A percentile compares a stretch with the other conserved stretches of the same genome.
These are phyloP conservation scores for Pseudochaenichthys georgianus DNA, from an alignment of 2,797 vertebrate genomes.

Conservation along the genomic window DNA sequence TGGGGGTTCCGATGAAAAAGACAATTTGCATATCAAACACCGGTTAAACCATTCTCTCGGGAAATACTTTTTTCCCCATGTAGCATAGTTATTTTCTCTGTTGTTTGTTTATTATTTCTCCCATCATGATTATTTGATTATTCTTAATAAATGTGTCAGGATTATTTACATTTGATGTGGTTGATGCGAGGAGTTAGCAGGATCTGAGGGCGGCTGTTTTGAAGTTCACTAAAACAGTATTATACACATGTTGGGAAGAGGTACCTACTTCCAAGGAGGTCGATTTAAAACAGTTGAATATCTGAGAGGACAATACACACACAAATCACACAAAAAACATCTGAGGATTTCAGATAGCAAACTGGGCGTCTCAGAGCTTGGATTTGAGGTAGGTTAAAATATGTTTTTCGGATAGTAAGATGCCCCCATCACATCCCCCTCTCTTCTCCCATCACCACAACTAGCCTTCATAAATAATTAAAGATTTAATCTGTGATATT, in stretches of 20 bases:
- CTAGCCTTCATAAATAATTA: conserved; percentile 94
- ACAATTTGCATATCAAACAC: conserved; percentile 84
- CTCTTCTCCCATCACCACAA: conserved; percentile 78
- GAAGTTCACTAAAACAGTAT: conserved; percentile 17
- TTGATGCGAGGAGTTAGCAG: conserved; percentile 17
- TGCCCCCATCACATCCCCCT: conserved; percentile 67
- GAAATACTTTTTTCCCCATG: conserved; percentile 43
- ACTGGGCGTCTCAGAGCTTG: background rate
- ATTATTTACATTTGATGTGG: conserved; percentile 37
- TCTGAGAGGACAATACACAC: background rate
- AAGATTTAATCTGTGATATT: conserved; percentile 96
- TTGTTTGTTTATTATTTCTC: conserved; percentile 66
- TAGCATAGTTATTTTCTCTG: conserved; percentile 53
- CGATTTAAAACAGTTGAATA: conserved; percentile 1
- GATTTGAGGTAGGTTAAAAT: conserved; percentile 1
- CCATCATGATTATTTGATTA: conserved; percentile 68
- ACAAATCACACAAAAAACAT: conserved; percentile 1
- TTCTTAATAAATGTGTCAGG: conserved; percentile 61
- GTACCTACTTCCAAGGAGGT: conserved; percentile 13
- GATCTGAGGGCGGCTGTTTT: conserved; percentile 45
- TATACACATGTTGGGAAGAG: conserved; percentile 12
- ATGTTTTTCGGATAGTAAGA: conserved; percentile 68
- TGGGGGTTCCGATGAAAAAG: conserved; percentile 62
- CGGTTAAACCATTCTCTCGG: conserved; percentile 65
- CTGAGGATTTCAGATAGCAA: background rate